Conservation (phyloP, 2,888 invertebrate species). For the Mythimna loreyi region DNA sequence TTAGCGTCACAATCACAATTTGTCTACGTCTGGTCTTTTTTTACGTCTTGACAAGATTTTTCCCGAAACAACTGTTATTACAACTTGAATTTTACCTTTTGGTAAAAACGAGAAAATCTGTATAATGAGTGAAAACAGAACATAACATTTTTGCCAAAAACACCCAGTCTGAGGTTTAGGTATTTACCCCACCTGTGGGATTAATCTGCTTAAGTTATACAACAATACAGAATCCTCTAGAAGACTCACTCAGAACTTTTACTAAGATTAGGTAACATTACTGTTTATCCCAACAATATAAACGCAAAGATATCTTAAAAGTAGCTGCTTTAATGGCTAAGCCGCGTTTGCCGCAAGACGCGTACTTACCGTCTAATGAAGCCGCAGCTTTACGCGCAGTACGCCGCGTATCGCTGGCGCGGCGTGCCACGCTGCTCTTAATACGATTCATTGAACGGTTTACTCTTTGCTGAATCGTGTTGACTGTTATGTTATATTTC, state of each 20-base stretch:
- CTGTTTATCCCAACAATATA: background rate
- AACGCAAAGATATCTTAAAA: constrained; percentile 12
- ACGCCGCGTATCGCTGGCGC: constrained; percentile 30
- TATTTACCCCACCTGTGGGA: too few species aligned
- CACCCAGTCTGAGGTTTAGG: too few species aligned
- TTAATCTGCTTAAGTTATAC: too few species aligned
- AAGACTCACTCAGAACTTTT: background rate
- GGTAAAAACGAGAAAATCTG: too few species aligned
- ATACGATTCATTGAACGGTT: constrained; percentile 25
- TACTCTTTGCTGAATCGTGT: background rate
- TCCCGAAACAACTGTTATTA: too few species aligned
- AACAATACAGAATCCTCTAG: background rate
- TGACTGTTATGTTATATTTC: background rate
- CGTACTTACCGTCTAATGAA: constrained; percentile 38
- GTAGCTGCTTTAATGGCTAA: background rate
- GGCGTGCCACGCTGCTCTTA: constrained; percentile 1
- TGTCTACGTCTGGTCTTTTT: too few species aligned
- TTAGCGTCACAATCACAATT: too few species aligned
- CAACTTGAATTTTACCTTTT: too few species aligned
- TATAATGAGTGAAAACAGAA: too few species aligned
- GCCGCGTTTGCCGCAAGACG: background rate
- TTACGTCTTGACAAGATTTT: too few species aligned
- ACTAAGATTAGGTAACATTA: background rate
- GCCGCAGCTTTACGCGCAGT: constrained; percentile 21
- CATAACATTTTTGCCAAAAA: too few species aligned